Conservation (phyloP, 2,113 vertebrate species). For the Macquaria australasica region DNA sequence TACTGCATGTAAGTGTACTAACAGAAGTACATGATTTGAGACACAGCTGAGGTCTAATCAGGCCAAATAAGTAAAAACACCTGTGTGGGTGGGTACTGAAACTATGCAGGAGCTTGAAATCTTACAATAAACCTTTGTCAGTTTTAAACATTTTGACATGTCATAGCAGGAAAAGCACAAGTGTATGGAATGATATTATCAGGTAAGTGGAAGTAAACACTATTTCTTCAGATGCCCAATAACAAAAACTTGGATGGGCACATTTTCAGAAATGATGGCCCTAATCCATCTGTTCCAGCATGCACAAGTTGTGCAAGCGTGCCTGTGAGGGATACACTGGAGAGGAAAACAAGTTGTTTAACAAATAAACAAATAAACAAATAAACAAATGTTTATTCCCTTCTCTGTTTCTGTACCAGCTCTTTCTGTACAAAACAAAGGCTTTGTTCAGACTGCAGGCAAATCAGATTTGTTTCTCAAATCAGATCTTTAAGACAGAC, state of each 20-base stretch:
- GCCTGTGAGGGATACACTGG: neutral
- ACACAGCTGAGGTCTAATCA: no score
- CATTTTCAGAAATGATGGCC: neutral
- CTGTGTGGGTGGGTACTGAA: neutral
- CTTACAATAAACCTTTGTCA: neutral
- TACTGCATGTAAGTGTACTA: no score
- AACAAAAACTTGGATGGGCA: neutral
- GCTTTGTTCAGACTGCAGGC: no score
- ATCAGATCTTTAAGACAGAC: no score
- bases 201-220: no score
- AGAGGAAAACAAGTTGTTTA: constrained; percentile 42
- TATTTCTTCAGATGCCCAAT: no score
- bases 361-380: no score
- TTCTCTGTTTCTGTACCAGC: neutral
- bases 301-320: constrained; percentile 1
- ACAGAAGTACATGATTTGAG: no score
- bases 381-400: constrained; percentile 18
- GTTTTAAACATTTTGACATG: neutral
- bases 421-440: neutral
- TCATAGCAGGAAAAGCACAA: neutral
- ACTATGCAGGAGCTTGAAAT: neutral
- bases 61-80: no score
- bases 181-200: neutral
- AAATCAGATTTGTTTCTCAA: no score
- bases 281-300: constrained; percentile 12